Evolutionary conservation across 2,888 invertebrate species (phyloP).

Genomic region (Chalcis sispes): DNA sequence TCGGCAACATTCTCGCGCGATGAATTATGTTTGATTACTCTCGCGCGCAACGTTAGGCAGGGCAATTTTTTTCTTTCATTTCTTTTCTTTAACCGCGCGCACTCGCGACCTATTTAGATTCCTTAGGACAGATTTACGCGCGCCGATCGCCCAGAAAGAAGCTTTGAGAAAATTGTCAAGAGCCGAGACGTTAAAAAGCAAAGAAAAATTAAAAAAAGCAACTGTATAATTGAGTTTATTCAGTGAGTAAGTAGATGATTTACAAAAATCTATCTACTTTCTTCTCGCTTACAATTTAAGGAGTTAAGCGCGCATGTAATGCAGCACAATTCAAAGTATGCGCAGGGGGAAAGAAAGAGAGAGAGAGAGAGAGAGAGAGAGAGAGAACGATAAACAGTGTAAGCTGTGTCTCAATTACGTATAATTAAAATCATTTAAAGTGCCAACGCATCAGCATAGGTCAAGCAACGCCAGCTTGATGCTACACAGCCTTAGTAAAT

Average conservation of each 20-base stretch:
- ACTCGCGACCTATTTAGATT: too few relatives aligned
- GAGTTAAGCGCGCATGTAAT: background rate
- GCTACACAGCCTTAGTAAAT: too few relatives aligned
- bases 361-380: background rate
- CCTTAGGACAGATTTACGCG: background rate
- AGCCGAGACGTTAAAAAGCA: background rate
- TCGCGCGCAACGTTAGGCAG: too few relatives aligned
- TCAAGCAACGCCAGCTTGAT: too few relatives aligned
- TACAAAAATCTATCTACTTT: conserved; percentile 2
- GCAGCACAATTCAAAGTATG: background rate
- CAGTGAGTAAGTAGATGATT: background rate
- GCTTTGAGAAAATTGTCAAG: conserved; percentile 7
- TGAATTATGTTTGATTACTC: too few relatives aligned
- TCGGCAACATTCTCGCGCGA: too few relatives aligned
- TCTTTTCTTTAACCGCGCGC: background rate
- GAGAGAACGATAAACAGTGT: background rate
- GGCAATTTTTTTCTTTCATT: too few relatives aligned
- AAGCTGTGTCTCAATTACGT: conserved; percentile 55
- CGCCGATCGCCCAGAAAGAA: background rate
- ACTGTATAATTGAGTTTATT: background rate
- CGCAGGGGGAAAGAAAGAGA: background rate
- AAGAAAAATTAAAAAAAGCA: too few relatives aligned
- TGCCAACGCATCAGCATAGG: too few relatives aligned
- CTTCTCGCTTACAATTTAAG: background rate
- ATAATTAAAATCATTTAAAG: conserved; percentile 61